Base-by-base conservation (phyloP, 2,797 vertebrate species). In the Graptemys geographica region DNA sequence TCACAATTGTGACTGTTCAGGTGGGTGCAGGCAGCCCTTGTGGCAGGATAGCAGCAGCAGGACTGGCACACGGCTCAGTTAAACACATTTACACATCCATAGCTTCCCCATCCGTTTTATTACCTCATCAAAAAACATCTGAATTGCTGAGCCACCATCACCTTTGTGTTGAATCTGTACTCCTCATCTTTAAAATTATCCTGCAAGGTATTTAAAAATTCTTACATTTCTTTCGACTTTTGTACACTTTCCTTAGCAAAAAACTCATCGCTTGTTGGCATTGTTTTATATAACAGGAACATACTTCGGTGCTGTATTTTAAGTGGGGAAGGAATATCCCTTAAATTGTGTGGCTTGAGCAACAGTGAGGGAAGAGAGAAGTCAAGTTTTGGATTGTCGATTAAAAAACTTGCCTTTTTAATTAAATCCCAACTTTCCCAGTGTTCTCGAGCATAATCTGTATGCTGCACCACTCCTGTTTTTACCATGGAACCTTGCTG, bases 101-200 rank as follows among this genome's bases (percentile, higher is more conserved):
- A 2, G 3, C 83, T 74, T 49, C 18, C 90, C 25, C 5, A 3
- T 84, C 49, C 0, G 11, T 31, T 94, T 84, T 80, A 91, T 93
- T 96, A 16, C 52, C 69, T 84, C 27, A 49, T 62, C 44, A 79
- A 7, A 79, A 85, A 23, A 0, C 16, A 44, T 0, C 33, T 52
- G 37, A 62, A 6, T 2, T 3, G 5, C 1, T 41, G 83, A 81
- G 9, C 7, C 1, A 2, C 11, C 4, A 6, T 4, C 2, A 12
- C 27, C 31, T 87, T 18, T 57, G 81, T 72, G 79, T 31, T 25
- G 31, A 37, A 16, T 9, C 31, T 41, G 15, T 23, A 3, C 47
- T 41, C 33, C 53, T 16, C 15, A 0, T 11, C 65, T 86, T 88
- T 41, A 8, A 74, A 57, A 82, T 59, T 65, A 79, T 33, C 41